These are phyloP conservation scores for Grus americana DNA, from an alignment of 2,113 vertebrate species.

Conservation along the genomic window DNA sequence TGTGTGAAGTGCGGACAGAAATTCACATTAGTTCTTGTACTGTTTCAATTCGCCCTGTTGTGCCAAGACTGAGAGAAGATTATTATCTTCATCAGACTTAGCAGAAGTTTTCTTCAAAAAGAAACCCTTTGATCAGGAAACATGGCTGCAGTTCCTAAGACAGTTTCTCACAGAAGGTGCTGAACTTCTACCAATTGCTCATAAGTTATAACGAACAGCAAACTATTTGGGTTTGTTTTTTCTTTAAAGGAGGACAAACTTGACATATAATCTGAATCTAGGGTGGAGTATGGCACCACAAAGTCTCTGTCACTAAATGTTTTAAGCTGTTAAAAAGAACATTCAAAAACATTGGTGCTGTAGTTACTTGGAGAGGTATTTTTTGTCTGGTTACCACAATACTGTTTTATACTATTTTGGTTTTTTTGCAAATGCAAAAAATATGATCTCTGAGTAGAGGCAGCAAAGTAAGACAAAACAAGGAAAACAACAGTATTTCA, in stretches of 20 bases:
- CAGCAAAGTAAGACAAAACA: not conserved
- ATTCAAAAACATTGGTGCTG: not conserved
- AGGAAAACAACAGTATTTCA: too few relatives aligned
- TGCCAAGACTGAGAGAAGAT: constrained; percentile 36
- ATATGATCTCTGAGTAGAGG: not conserved
- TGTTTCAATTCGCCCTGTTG: not conserved
- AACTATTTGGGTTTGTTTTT: not conserved
- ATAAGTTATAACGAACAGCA: not conserved
- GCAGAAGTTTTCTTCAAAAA: constrained; percentile 21
- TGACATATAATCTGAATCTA: constrained; percentile 8
- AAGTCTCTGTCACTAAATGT: constrained; percentile 42
- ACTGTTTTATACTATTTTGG: not conserved
- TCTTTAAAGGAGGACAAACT: not conserved
- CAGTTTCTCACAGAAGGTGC: not conserved
- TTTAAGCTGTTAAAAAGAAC: constrained; percentile 28
- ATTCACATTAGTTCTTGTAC: not conserved
- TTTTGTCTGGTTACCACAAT: not conserved
- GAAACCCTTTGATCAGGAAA: constrained; percentile 23
- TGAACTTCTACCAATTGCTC: constrained; percentile 15
- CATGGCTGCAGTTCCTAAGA: constrained; percentile 5
- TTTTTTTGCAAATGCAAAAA: not conserved
- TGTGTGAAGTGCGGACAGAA: not conserved
- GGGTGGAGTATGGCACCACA: not conserved
- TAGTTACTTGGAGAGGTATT: not conserved
- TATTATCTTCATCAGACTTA: constrained; percentile 9